Conservation (phyloP, 2,888 invertebrate species). For the Pristionchus arcanus region DNA sequence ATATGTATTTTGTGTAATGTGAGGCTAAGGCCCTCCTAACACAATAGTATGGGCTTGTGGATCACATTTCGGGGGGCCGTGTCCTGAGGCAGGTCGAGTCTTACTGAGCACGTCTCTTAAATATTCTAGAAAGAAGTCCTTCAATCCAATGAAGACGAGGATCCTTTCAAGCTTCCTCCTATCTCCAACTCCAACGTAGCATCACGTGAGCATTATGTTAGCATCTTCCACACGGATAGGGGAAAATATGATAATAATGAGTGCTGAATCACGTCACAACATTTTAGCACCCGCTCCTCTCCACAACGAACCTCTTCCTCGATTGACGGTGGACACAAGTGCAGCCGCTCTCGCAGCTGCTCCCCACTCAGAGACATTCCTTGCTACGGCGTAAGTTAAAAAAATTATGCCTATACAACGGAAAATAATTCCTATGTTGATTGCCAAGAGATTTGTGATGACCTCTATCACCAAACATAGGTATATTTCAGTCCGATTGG, state of each 20-base stretch:
- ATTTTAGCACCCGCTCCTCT: constrained; percentile 19
- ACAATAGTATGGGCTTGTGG: no score
- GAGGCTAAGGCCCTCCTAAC: no score
- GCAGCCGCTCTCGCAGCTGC: not conserved
- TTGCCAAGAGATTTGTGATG: no score
- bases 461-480: no score
- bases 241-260: not conserved
- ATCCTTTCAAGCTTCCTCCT: not conserved
- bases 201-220: constrained; percentile 31
- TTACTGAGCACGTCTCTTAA: no score
- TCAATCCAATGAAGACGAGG: not conserved
- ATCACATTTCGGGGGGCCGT: no score
- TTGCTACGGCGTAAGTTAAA: not conserved
- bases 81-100: no score
- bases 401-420: not conserved
- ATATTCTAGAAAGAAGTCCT: not conserved
- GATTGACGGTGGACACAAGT: constrained; percentile 26
- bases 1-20: no score
- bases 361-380: not conserved
- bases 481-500: not conserved
- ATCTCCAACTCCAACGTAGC: not conserved
- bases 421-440: not conserved
- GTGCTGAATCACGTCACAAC: not conserved
- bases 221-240: not conserved
- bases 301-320: not conserved